Evolutionary conservation across 2,888 invertebrate species (phyloP).

Genomic region (Scotopteryx bipunctaria): DNA sequence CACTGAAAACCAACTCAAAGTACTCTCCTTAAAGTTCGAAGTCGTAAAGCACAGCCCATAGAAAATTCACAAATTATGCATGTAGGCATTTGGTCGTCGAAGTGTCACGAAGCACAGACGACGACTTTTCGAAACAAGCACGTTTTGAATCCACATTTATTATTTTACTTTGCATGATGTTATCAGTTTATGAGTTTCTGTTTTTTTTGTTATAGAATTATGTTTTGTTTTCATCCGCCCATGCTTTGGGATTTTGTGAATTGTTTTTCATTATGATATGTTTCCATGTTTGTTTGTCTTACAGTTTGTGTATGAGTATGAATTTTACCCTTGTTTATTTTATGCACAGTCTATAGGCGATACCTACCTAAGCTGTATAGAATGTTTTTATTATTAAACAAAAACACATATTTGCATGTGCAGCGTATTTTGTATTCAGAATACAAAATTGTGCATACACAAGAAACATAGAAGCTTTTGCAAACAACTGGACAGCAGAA

Average conservation of each 20-base stretch:
- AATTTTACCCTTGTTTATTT: slow-evolving; percentile 36
- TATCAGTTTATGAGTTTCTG: slow-evolving; percentile 48
- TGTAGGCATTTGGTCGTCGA: slow-evolving; percentile 48
- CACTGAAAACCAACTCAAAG: slow-evolving; percentile 3
- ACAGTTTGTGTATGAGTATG: slow-evolving; percentile 54
- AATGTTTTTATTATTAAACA: neutral
- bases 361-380: slow-evolving; percentile 18
- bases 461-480: slow-evolving; percentile 15
- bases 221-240: slow-evolving; percentile 52
- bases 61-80: slow-evolving; percentile 46
- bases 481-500: slow-evolving; percentile 15
- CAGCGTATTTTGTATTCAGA: slow-evolving; percentile 25
- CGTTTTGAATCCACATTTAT: slow-evolving; percentile 44
- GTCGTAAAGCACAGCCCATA: slow-evolving; percentile 37
- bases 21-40: slow-evolving; percentile 22
- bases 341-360: slow-evolving; percentile 39
- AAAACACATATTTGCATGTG: slow-evolving; percentile 50
- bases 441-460: slow-evolving; percentile 13
- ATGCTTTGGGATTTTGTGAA: slow-evolving; percentile 60
- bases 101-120: slow-evolving; percentile 36
- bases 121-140: slow-evolving; percentile 44
- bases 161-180: slow-evolving; percentile 63
- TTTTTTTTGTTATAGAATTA: slow-evolving; percentile 18
- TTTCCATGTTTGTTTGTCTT: slow-evolving; percentile 51
- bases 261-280: slow-evolving; percentile 50